These are phyloP conservation scores for Epistrophe eligans DNA, from an alignment of 2,888 invertebrate species.

Conservation along the genomic window DNA sequence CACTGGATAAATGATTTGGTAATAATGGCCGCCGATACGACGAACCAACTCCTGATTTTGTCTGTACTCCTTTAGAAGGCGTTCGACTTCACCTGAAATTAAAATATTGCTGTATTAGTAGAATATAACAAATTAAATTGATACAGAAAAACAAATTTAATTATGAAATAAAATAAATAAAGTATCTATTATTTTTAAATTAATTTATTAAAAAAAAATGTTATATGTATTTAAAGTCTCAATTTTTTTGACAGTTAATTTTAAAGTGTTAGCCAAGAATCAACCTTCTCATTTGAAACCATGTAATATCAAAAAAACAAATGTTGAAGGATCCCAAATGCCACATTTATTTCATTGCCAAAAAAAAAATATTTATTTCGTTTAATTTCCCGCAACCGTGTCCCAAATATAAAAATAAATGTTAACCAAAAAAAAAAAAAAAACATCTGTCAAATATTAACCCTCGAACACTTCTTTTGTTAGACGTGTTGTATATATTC, in stretches of 20 bases:
- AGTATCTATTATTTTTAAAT: background rate
- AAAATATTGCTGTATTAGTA: constrained; percentile 30
- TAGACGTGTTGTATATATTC: background rate
- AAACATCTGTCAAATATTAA: constrained; percentile 47
- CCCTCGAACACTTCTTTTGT: constrained; percentile 41
- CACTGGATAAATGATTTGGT: constrained; percentile 97
- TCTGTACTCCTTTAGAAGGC: constrained; percentile 94
- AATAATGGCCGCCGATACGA: constrained; percentile 95
- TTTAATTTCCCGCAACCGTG: constrained; percentile 16
- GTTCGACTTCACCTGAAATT: constrained; percentile 93
- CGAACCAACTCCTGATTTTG: constrained; percentile 96
- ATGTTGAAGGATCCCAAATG: constrained; percentile 51
- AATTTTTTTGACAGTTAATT: no score
- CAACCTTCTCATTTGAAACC: no score
- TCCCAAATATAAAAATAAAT: background rate
- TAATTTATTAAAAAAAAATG: no score
- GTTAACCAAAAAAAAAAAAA: background rate
- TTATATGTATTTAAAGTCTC: no score
- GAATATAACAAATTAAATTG: no score
- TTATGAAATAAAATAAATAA: background rate
- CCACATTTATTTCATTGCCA: constrained; percentile 44
- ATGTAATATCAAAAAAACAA: constrained; percentile 21
- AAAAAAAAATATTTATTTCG: constrained; percentile 9
- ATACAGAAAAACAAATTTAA: no score
- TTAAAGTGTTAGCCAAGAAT: no score